Conservation (phyloP, 2,113 vertebrate species). For the Psettodes erumei region DNA sequence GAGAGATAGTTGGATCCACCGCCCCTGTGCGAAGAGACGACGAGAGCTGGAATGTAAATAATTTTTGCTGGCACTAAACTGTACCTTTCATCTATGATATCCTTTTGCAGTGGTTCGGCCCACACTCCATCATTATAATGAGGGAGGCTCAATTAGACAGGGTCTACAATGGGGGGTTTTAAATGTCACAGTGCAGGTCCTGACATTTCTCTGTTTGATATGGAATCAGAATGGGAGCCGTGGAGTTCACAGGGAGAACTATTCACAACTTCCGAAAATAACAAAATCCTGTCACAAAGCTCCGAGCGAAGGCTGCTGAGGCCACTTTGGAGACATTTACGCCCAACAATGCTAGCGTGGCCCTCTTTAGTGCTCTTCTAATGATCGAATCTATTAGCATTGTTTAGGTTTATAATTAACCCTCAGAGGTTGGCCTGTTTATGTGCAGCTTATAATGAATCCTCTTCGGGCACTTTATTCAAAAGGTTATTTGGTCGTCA, state of each 20-base stretch:
- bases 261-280: constrained; percentile 73
- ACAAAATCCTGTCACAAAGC: constrained; percentile 68
- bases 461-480: constrained; percentile 31
- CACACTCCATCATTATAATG: constrained; percentile 79
- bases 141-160: constrained; percentile 81
- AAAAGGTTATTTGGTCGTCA: constrained; percentile 57
- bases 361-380: constrained; percentile 32
- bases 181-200: constrained; percentile 82
- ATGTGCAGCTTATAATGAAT: constrained; percentile 29
- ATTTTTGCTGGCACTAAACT: constrained; percentile 46
- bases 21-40: background rate
- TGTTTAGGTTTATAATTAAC: constrained; percentile 70
- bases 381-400: constrained; percentile 68
- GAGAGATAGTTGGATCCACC: constrained; percentile 54
- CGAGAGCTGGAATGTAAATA: constrained; percentile 63
- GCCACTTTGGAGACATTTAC: constrained; percentile 54
- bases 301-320: constrained; percentile 26
- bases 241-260: constrained; percentile 73
- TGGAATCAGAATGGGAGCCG: constrained; percentile 77
- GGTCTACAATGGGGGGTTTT: constrained; percentile 76
- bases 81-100: constrained; percentile 66
- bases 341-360: background rate
- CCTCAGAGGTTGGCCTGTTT: constrained; percentile 54
- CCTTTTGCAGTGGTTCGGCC: constrained; percentile 58
- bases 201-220: constrained; percentile 84